Conservation (phyloP, 2,797 vertebrate genomes). For the Luscinia luscinia region DNA sequence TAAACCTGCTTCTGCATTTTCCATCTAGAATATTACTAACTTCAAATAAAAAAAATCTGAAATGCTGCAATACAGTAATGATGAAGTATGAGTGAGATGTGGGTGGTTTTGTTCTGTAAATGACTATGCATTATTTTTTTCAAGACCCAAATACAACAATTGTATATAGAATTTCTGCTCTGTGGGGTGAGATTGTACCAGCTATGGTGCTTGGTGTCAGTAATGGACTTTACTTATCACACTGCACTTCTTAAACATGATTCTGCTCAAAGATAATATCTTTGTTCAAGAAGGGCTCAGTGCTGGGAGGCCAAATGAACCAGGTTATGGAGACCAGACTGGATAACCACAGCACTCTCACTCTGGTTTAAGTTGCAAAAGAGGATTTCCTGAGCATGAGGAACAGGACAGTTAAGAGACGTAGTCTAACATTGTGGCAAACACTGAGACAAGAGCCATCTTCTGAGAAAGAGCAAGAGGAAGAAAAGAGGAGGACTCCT, state of each 20-base stretch:
- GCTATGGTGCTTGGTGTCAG: fast-evolving
- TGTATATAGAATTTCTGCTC: background rate
- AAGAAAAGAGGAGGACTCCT: background rate
- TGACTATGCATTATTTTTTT: background rate
- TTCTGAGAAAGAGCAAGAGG: background rate
- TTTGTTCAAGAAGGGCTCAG: background rate
- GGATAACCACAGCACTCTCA: background rate
- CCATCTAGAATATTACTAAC: background rate
- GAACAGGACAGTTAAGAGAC: background rate
- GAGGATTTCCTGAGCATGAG: background rate
- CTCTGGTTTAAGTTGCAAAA: background rate
- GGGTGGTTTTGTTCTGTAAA: constrained; percentile 12
- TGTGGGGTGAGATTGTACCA: background rate
- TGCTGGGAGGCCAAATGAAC: background rate
- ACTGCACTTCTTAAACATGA: background rate
- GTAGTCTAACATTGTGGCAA: background rate
- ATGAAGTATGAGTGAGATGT: background rate
- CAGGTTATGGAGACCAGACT: background rate
- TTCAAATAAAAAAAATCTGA: background rate
- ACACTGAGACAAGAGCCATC: background rate
- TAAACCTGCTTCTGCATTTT: constrained; percentile 42
- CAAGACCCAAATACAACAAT: background rate
- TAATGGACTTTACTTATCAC: background rate
- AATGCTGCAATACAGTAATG: background rate
- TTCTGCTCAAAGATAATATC: background rate